Evolutionary conservation across 2,888 invertebrate species (phyloP).

Genomic region (Baccha elongata): DNA sequence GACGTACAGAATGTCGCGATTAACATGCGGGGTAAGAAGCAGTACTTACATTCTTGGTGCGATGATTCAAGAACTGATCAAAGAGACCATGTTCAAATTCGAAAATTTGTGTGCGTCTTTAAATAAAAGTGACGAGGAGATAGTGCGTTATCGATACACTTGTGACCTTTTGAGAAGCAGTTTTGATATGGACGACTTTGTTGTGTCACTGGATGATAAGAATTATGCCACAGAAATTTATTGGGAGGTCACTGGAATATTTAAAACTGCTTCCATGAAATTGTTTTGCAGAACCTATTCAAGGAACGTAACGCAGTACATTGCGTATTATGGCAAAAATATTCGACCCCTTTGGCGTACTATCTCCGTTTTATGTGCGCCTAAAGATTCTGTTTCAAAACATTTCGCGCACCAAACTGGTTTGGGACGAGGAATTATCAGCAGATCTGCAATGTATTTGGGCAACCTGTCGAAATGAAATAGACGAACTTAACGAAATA

Average conservation of each 20-base stretch:
- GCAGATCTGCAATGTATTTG: constrained; percentile 18
- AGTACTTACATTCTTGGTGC: constrained; percentile 31
- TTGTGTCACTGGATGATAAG: too few relatives aligned
- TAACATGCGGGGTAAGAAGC: constrained; percentile 40
- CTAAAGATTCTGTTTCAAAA: constrained; percentile 34
- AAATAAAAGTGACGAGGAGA: constrained; percentile 4
- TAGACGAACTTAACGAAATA: constrained; percentile 11
- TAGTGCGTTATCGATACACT: background rate
- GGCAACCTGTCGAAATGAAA: too few relatives aligned
- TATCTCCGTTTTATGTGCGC: constrained; percentile 24
- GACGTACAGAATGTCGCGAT: constrained; percentile 49
- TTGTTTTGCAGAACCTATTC: too few relatives aligned
- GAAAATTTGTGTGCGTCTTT: too few relatives aligned
- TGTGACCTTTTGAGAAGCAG: too few relatives aligned
- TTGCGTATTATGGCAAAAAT: constrained; percentile 24
- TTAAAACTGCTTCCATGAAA: too few relatives aligned
- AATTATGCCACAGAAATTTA: too few relatives aligned
- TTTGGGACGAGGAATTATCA: constrained; percentile 16
- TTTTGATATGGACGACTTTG: too few relatives aligned
- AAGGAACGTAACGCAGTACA: too few relatives aligned
- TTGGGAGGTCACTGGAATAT: too few relatives aligned
- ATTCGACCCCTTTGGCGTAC: constrained; percentile 44
- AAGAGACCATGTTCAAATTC: too few relatives aligned
- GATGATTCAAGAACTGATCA: constrained; percentile 21
- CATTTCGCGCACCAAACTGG: constrained; percentile 31